Evolutionary conservation across 2,797 vertebrate species (phyloP), one percentile per base, ranked within the genome.

Genomic region (Agapornis canus): DNA sequence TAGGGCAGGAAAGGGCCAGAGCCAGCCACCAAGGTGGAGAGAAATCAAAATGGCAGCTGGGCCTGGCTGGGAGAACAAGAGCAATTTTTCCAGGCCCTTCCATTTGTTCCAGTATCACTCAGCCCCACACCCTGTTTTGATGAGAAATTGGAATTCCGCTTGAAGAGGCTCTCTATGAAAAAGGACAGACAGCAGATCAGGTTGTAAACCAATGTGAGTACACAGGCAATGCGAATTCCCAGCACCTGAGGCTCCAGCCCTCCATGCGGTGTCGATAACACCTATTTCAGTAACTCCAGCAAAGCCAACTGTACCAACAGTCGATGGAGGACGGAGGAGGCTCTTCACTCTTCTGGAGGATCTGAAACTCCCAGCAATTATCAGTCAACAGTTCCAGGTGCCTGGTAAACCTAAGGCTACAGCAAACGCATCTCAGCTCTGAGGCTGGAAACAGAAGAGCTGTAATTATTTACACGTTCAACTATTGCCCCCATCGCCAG

Each of bases 31-130:
- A 71, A 78, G 32, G 82, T 65, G 77, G 92, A 90, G 72, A 83
- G 88, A 68, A 96, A 94, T 91, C 72, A 88, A 78, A 83, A 93
- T 35, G 92, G 93, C 90, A 96, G 72, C 80, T 78, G 69, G 77
- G 61, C 65, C 69, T 75, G 88, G 40, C 86, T 77, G 77, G 60
- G 63, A 75, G 39, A 72, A 48, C 48, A 42, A 25, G 69, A 78
- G 65, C 54, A n/a, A 93, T 83, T 94, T 78, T 90, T 61, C 80
- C 90, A 90, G 80, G 92, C 86, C 21, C 52, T 91, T 88, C 90
- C 80, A 86, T 93, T 96, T 71, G 80, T 94, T 88, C 88, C 92
- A 90, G 61, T 68, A 78, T 77, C 69, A 6, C 82, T 89, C 87
- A 85, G 68, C 59, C 70, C 81, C 70, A n/a, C 39, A 4, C 45